Base-by-base conservation (phyloP, 2,888 invertebrate species). In the Meteorus colon region DNA sequence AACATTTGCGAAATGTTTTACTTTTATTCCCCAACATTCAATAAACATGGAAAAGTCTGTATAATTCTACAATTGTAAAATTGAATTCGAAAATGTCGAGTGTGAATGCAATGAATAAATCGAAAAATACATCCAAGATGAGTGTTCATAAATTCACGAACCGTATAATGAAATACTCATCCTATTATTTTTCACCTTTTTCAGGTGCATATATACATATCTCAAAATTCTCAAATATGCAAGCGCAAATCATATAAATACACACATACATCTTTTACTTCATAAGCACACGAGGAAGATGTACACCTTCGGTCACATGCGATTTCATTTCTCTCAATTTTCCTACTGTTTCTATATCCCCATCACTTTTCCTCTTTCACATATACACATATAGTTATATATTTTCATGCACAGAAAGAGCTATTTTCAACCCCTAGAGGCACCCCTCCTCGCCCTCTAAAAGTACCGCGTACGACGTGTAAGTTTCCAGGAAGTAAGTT, bases 191-290 rank as follows among this genome's bases (percentile, higher is more conserved):
- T 14, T 48, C 48, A 48, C 48, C 65, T 31, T 37, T 19, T 10
- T 3, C 65, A 34, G 65, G 16, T 34, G 37, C 16, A 74, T 73
- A n/a, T 48, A 48, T n/a, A 48, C 6, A n/a, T 48, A 76, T 74
- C 73, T 78, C 67, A 78, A 67, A 67, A 41, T 41, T 5, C 12
- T 41, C 2, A 41, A 41, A 41, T 41, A 41, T 41, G 12, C 41
- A 41, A 41, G 8, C 41, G 41, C 0, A 10, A 41, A 41, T 41
- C 41, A 41, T 41, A 41, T 41, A 41, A 41, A 12, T 41, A 41
- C 8, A 41, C 41, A 41, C 87, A 86, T 87, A 86, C 85, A 83
- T 88, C 86, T 86, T 85, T 69, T 82, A 85, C 84, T 84, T 86
- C 85, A 87, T 82, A 68, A 66, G 63, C 55, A 78, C 60, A 69